These are phyloP conservation scores for Chaetops frenatus DNA, from an alignment of 2,113 vertebrate species.

Conservation along the genomic window DNA sequence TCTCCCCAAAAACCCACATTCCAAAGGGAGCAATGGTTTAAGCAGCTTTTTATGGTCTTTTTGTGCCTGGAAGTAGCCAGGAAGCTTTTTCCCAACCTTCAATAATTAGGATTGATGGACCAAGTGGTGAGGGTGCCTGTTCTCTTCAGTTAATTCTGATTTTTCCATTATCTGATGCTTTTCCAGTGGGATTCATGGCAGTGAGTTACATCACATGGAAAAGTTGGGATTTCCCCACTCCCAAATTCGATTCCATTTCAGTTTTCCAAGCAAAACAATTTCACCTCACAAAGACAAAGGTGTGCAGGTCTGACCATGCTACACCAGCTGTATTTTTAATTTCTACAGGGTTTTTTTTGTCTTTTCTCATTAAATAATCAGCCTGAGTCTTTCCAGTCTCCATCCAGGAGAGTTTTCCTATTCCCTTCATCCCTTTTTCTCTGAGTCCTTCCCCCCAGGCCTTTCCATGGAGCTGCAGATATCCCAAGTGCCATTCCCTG, in stretches of 20 bases:
- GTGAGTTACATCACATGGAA: fast-evolving
- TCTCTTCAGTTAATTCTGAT: not conserved
- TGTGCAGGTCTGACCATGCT: not conserved
- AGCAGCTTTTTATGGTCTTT: not conserved
- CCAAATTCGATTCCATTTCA: not conserved
- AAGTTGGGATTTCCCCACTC: not conserved
- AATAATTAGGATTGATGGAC: not conserved
- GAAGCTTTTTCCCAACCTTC: not conserved
- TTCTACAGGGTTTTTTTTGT: not conserved
- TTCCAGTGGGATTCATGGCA: not conserved
- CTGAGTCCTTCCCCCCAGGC: not conserved
- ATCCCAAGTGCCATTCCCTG: not conserved
- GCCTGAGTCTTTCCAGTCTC: not conserved
- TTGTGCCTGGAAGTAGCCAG: not conserved
- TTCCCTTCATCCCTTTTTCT: not conserved
- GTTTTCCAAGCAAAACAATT: not conserved
- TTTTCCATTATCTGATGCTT: not conserved
- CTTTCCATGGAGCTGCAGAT: not conserved
- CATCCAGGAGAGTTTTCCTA: not conserved
- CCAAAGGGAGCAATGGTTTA: not conserved
- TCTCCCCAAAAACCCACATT: not conserved
- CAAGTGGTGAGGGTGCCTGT: not conserved
- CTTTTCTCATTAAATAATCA: not conserved
- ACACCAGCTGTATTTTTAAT: not conserved
- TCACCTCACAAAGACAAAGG: not conserved